Percentiles rank a stretch among this genome's conserved stretches.
phyloP scores from a whole-genome alignment of 1,140 invertebrate species.

The Drepana arcuata region DNA sequence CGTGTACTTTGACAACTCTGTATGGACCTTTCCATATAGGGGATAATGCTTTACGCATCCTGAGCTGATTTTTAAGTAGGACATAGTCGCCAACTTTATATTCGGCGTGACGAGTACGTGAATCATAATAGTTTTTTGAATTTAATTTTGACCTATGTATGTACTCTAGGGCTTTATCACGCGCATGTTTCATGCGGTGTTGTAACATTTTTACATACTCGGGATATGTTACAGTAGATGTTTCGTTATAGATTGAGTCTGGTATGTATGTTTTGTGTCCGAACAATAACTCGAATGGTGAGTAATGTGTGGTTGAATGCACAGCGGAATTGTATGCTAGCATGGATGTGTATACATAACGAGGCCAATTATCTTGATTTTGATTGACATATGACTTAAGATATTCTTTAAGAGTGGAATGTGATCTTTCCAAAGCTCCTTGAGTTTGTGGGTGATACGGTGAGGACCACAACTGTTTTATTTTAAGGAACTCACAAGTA shows the following conservation, averaged over 20 bases:
- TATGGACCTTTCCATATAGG: conserved; percentile 19
- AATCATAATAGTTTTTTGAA: conserved; percentile 1
- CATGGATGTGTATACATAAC: too few relatives aligned
- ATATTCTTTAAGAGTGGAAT: conserved; percentile 19
- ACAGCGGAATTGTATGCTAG: conserved; percentile 27
- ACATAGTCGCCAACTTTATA: conserved; percentile 16
- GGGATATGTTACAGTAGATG: background rate
- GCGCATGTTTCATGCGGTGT: conserved; percentile 4
- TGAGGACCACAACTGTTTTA: conserved; percentile 3
- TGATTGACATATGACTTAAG: conserved; percentile 22
- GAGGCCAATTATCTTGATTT: conserved; percentile 22
- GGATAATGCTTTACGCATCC: too few relatives aligned
- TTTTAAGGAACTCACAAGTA: conserved; percentile 1
- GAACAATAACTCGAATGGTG: conserved; percentile 32
- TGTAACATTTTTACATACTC: conserved; percentile 6
- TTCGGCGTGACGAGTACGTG: background rate
- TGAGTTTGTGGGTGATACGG: conserved; percentile 9
- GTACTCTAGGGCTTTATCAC: conserved; percentile 7
- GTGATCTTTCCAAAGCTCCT: conserved; percentile 4
- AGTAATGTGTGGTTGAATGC: conserved; percentile 26
- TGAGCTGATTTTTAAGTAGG: conserved; percentile 6
- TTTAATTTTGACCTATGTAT: conserved; percentile 11
- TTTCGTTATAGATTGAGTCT: conserved; percentile 5
- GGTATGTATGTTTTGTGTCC: conserved; percentile 29
- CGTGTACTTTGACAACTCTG: conserved; percentile 12